These are phyloP conservation scores for Pocillopora verrucosa DNA, from an alignment of 64 coral and sea anemone species.

Conservation along the genomic window DNA sequence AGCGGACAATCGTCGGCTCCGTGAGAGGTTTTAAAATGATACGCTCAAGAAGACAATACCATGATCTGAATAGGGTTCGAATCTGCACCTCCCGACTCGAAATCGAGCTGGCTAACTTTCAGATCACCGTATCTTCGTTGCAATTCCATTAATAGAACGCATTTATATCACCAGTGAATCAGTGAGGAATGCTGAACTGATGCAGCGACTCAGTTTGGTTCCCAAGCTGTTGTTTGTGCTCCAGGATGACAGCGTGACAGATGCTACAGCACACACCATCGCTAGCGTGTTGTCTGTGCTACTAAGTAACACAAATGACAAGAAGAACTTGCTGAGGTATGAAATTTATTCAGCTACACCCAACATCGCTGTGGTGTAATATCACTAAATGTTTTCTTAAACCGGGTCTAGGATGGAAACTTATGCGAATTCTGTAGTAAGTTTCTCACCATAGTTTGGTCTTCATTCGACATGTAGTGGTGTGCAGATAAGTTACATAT, in stretches of 20 bases:
- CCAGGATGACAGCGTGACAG: slow-evolving; percentile 72
- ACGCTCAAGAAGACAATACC: no score
- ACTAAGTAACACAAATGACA: slow-evolving; percentile 80
- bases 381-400: no score
- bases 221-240: slow-evolving; percentile 90
- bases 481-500: no score
- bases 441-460: no score
- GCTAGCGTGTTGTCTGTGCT: slow-evolving; percentile 83
- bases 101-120: background rate
- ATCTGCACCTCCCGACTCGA: no score
- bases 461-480: no score
- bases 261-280: slow-evolving; percentile 72
- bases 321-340: slow-evolving; percentile 84
- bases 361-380: no score
- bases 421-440: no score
- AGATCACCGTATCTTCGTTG: background rate
- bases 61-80: no score
- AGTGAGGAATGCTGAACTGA: slow-evolving; percentile 80
- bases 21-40: no score
- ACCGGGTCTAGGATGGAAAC: no score
- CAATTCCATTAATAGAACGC: background rate
- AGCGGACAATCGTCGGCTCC: no score
- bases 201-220: slow-evolving; percentile 84
- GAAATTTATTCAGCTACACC: background rate
- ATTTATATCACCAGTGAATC: slow-evolving; percentile 56